A percentile compares a stretch with the other conserved stretches of the same genome.
Conservation (phyloP, 2,113 vertebrate species). For the Sebastes fasciatus region DNA sequence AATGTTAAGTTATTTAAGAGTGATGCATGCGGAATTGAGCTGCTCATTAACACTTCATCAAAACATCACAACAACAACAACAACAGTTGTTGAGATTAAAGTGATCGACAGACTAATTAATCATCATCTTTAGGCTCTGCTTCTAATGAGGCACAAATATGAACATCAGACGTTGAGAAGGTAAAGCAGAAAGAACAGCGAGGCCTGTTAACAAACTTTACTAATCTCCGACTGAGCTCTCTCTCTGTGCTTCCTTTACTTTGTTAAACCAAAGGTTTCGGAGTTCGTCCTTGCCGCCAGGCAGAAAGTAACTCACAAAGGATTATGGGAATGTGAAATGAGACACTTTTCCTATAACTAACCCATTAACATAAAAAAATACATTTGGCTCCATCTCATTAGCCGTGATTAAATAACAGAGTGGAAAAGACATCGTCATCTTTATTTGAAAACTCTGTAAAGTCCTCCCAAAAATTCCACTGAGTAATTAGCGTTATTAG, state of each 20-base stretch:
- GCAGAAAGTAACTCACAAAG: constrained; percentile 14
- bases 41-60: not conserved
- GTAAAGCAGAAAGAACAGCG: not conserved
- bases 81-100: not conserved
- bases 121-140: not conserved
- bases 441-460: constrained; percentile 32
- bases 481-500: constrained; percentile 39
- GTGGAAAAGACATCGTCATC: not conserved
- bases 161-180: not conserved
- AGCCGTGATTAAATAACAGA: constrained; percentile 44
- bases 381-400: constrained; percentile 39
- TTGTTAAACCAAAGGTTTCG: not conserved
- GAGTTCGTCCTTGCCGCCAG: constrained; percentile 25
- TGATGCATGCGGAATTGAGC: not conserved
- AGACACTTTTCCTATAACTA: constrained; percentile 28
- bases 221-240: not conserved
- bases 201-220: not conserved
- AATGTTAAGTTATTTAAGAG: not conserved
- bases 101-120: not conserved
- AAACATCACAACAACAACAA: too few species aligned
- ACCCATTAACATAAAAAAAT: constrained; percentile 30
- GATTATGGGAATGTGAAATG: constrained; percentile 32
- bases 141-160: not conserved
- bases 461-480: constrained; percentile 20
- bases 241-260: not conserved